Conservation (phyloP, 2,113 vertebrate genomes). For the Platysteira castanea region DNA sequence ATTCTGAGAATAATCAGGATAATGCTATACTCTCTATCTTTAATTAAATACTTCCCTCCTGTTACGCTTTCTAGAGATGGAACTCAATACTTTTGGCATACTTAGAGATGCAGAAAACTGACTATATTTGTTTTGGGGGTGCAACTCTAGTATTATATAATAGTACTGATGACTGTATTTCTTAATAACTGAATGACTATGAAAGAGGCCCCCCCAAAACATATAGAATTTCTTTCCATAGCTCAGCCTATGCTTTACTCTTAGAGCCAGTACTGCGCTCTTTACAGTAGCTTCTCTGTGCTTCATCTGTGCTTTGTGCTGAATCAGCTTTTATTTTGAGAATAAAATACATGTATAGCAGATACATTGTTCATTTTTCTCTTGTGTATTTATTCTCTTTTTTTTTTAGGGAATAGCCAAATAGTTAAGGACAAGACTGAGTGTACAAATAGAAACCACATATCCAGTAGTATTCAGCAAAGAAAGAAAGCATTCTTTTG, state of each 20-base stretch:
- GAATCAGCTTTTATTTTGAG: not conserved
- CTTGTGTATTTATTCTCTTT: not conserved
- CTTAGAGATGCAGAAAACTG: not conserved
- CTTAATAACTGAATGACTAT: not conserved
- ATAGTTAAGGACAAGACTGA: not conserved
- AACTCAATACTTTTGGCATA: not conserved
- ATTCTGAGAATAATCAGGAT: not conserved
- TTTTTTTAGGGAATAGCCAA: not conserved
- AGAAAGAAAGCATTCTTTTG: not conserved
- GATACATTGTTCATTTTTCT: not conserved
- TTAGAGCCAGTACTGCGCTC: not conserved
- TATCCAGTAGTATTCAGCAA: not conserved
- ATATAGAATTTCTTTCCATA: not conserved
- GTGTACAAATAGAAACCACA: not conserved
- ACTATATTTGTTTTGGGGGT: not conserved
- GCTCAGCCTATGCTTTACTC: not conserved
- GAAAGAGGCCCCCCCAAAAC: rapidly evolving
- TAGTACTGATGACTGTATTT: not conserved
- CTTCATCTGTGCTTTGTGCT: not conserved
- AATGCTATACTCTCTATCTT: not conserved
- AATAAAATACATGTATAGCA: not conserved
- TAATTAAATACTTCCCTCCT: not conserved
- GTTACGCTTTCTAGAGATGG: not conserved
- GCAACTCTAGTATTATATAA: not conserved
- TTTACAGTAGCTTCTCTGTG: not conserved